Evolutionary conservation across 2,888 invertebrate genomes (phyloP), one percentile per base, ranked within the genome.

Genomic region (Chouioia cunea): DNA sequence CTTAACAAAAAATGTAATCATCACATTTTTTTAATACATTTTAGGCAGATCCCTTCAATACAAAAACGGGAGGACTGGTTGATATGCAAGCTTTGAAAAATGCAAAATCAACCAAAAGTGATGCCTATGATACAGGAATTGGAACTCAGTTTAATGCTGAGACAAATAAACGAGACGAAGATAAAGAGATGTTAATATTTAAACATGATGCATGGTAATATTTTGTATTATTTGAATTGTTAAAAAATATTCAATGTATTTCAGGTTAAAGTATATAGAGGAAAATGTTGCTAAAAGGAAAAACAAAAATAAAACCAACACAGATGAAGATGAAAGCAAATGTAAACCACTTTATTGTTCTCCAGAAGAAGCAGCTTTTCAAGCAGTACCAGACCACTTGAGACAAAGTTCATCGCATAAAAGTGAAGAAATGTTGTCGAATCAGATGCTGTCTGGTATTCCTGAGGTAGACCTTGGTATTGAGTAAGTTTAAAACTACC

Each of bases 381-480:
- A 93, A 76, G 93, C 97, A 2, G 89, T 98, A 16, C 97, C 98
- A 1, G 94, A 96, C 78, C 93, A 97, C 84, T 87, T 97, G 64
- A 88, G 97, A 71, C 91, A 93, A 70, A 94, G 96, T 1, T 93
- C 95, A 0, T 91, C 93, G 0, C 94, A 95, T 79, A 90, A 93
- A 82, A 97, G 96, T 1, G 99, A 99, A 86, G 99, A 99, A 88
- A 98, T 99, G 97, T 90, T 99, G 79, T 99, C 99, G 2, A 98
- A 99, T 89, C 99, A 99, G 89, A 99, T 99, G 99, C 88, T 99
- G 4, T 98, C 97, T 82, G 99, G 99, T 47, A 99, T 99, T 76
- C 99, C 99, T 0, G 99, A 99, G 88, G 96, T 99, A 0, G 99
- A 99, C 87, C 89, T 99, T 64, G 99, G 99, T n/a, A 97, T 99